Percentiles rank a stretch among this genome's conserved stretches.
phyloP scores from a whole-genome alignment of 2,797 vertebrate genomes.

The Dallia pectoralis region DNA sequence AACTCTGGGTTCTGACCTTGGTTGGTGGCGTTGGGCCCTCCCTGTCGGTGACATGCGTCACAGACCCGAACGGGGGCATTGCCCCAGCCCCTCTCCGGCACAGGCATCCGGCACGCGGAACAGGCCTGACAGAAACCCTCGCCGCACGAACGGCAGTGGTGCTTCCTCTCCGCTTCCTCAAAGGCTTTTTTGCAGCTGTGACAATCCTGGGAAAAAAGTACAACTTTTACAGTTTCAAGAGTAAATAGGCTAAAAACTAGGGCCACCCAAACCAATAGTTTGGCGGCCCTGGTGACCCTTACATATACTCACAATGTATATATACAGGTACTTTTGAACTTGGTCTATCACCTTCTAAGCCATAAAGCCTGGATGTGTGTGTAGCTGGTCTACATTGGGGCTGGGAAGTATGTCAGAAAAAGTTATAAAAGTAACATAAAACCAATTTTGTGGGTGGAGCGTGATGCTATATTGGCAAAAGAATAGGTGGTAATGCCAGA shows the following conservation, averaged over 20 bases:
- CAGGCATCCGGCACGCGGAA: conserved; percentile 78
- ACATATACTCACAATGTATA: too few relatives aligned
- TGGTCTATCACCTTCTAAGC: neutral
- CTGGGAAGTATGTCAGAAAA: too few relatives aligned
- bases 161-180: conserved; percentile 77
- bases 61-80: conserved; percentile 76
- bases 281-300: too few relatives aligned
- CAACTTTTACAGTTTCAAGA: neutral
- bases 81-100: conserved; percentile 84
- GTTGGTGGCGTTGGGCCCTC: conserved; percentile 56
- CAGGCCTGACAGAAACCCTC: conserved; percentile 84
- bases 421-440: too few relatives aligned
- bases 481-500: too few relatives aligned
- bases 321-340: neutral
- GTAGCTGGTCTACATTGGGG: neutral
- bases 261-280: too few relatives aligned
- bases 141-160: conserved; percentile 82
- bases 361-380: neutral
- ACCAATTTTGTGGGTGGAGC: too few relatives aligned
- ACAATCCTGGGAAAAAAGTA: conserved; percentile 61
- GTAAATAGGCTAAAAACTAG: neutral
- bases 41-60: conserved; percentile 69
- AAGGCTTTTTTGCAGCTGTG: conserved; percentile 72
- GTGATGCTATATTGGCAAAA: too few relatives aligned
- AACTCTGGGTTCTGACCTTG: conserved; percentile 59